Evolutionary conservation across 2,888 invertebrate genomes (phyloP).

Genomic region (Dasypogon diadema): DNA sequence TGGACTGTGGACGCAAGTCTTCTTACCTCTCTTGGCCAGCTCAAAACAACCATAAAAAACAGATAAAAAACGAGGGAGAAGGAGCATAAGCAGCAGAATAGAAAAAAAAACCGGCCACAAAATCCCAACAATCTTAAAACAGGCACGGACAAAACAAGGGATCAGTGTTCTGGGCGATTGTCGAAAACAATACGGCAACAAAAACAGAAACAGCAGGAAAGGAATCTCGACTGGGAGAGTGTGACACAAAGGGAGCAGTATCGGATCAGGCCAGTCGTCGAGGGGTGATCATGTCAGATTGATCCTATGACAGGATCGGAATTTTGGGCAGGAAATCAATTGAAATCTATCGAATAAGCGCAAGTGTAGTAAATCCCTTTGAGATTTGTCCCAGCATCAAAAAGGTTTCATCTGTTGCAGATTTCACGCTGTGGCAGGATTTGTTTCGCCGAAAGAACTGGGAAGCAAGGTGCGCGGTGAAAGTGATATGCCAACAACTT

Average conservation of each 20-base stretch:
- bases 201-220: background rate
- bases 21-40: slow-evolving; percentile 27
- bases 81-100: slow-evolving; percentile 6
- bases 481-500: slow-evolving; percentile 69
- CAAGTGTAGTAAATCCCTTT: background rate
- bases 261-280: background rate
- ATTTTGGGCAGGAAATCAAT: slow-evolving; percentile 1
- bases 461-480: slow-evolving; percentile 11
- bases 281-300: slow-evolving; percentile 45
- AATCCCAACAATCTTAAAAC: slow-evolving; percentile 35
- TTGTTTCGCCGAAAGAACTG: background rate
- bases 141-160: slow-evolving; percentile 36
- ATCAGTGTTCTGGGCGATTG: slow-evolving; percentile 21
- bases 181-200: slow-evolving; percentile 19
- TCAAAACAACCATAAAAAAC: background rate
- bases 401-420: too few relatives aligned
- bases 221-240: background rate
- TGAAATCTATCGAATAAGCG: background rate
- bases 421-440: background rate
- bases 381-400: too few relatives aligned
- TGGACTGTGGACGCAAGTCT: background rate
- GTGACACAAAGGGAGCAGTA: slow-evolving; percentile 1
- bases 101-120: slow-evolving; percentile 25
- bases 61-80: slow-evolving; percentile 5
- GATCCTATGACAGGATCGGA: slow-evolving; percentile 19